Percentiles rank a stretch among this genome's conserved stretches.
These are phyloP conservation scores for Phyllostomus discolor DNA, from an alignment of 2,113 vertebrate species.

Conservation along the genomic window DNA sequence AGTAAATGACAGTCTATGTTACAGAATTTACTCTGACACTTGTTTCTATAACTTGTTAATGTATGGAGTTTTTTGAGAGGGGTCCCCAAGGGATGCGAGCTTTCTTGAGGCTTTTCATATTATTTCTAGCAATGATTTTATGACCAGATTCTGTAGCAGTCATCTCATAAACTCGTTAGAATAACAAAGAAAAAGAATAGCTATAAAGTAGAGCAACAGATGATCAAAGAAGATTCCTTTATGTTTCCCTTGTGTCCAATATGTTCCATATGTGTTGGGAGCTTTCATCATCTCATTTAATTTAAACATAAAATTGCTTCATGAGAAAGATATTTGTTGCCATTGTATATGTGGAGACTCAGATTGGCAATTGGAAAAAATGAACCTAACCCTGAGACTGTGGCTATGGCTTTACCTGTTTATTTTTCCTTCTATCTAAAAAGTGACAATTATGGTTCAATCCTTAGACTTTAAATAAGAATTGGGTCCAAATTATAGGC, in stretches of 20 bases:
- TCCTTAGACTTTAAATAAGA: background rate
- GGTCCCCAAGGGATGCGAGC: background rate
- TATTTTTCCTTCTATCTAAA: background rate
- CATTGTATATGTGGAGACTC: background rate
- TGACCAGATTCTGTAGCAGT: background rate
- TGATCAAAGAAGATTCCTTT: background rate
- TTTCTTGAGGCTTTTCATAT: background rate
- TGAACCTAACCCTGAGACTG: background rate
- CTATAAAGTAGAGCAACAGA: background rate
- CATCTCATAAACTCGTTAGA: background rate
- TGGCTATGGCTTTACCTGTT: background rate
- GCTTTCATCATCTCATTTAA: slow-evolving; percentile 3
- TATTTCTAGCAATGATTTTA: background rate
- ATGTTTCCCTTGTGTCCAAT: background rate
- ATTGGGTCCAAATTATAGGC: background rate
- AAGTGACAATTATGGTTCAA: background rate
- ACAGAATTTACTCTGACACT: background rate
- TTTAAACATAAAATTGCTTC: slow-evolving; percentile 23
- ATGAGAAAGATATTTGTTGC: background rate
- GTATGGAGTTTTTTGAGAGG: background rate
- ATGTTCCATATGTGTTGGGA: background rate
- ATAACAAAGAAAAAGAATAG: slow-evolving; percentile 1
- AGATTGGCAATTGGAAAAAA: background rate
- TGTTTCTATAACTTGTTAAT: background rate
- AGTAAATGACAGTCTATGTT: background rate